These are phyloP conservation scores for Capreolus pygargus DNA, from an alignment of 2,113 vertebrate genomes.

Conservation along the genomic window DNA sequence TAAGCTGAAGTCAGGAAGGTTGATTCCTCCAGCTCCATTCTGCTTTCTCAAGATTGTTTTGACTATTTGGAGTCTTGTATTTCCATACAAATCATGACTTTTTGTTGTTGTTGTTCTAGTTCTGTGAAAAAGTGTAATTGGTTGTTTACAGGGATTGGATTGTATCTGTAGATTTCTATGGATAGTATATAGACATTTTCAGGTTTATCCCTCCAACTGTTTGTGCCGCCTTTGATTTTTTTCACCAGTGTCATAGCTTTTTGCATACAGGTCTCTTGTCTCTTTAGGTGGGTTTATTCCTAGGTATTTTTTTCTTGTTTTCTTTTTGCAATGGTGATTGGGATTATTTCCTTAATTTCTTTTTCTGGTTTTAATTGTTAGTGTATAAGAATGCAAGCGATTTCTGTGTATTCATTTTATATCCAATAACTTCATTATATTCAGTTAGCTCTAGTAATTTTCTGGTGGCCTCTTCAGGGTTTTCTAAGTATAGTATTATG, in stretches of 20 bases:
- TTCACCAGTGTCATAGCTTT: background rate
- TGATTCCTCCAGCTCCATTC: background rate
- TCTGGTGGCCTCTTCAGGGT: background rate
- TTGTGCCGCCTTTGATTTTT: background rate
- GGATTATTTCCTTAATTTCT: background rate
- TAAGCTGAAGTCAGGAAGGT: background rate
- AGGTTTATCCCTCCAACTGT: background rate
- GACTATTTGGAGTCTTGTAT: background rate
- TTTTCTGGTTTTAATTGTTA: background rate
- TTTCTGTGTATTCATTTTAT: background rate
- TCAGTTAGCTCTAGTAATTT: background rate
- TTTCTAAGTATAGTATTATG: background rate
- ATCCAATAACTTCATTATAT: background rate
- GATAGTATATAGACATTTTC: background rate
- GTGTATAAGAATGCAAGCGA: background rate
- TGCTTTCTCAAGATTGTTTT: background rate
- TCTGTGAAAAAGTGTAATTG: background rate
- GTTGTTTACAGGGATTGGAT: background rate
- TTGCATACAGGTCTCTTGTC: background rate
- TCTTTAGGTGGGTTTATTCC: background rate
- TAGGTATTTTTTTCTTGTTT: too few relatives aligned
- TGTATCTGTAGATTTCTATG: background rate
- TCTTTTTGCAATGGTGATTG: background rate
- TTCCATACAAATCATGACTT: background rate
- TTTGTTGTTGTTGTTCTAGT: background rate